Evolutionary conservation across 1,140 invertebrate species (phyloP).

Genomic region (Colletes gigas): DNA sequence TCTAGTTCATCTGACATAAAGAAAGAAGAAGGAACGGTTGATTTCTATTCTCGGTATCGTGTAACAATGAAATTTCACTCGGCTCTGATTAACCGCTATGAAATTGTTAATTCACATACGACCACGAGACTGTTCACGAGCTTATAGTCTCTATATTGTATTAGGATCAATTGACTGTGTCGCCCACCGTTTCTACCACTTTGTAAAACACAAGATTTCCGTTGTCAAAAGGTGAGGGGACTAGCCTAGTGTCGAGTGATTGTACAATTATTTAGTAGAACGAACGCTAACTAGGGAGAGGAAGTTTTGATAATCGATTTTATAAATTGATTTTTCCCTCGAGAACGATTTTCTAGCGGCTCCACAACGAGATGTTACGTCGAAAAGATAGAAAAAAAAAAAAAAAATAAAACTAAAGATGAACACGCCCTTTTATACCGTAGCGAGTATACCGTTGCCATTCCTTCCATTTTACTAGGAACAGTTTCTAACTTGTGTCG

Average conservation of each 20-base stretch:
- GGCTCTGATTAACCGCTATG: not conserved
- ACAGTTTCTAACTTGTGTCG: conserved; percentile 42
- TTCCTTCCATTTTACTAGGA: conserved; percentile 41
- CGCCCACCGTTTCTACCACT: conserved; percentile 37
- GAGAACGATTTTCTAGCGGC: not conserved
- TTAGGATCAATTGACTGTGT: conserved; percentile 25
- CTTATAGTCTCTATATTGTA: conserved; percentile 33
- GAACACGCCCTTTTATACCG: conserved; percentile 27
- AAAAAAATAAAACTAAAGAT: not conserved
- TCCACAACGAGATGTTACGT: not conserved
- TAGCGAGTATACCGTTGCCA: conserved; percentile 1
- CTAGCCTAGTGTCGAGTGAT: not conserved
- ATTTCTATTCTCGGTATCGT: not conserved
- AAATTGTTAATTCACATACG: not conserved
- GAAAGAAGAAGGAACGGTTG: no score
- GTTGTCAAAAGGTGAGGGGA: not conserved
- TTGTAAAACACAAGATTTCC: conserved; percentile 18
- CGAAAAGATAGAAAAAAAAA: not conserved
- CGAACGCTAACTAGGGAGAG: no score
- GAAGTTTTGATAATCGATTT: conserved; percentile 19
- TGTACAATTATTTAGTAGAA: conserved; percentile 2
- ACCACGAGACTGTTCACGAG: conserved; percentile 37
- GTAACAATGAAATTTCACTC: not conserved
- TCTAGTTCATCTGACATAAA: no score
- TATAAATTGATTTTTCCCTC: conserved; percentile 20